Evolutionary conservation across 2,797 vertebrate genomes (phyloP).

Genomic region (Takifugu ocellatus): DNA sequence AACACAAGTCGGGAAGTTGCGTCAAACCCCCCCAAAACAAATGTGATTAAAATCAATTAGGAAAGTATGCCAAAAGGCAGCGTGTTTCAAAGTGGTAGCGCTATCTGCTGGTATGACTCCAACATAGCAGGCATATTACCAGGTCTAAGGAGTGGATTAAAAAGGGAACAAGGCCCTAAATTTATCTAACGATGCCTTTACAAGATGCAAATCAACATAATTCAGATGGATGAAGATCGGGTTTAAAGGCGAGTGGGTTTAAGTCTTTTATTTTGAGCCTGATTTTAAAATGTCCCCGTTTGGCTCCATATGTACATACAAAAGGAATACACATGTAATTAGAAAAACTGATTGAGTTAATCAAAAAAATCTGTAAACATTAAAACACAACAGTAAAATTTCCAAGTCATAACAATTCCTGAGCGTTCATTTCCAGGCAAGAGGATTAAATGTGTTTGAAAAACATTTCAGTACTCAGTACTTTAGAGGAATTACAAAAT

Average conservation of each 20-base stretch:
- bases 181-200: not conserved
- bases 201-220: not conserved
- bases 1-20: constrained; percentile 9
- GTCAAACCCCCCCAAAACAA: constrained; percentile 22
- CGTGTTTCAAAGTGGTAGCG: constrained; percentile 18
- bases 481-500: no score
- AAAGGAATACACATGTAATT: no score
- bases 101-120: constrained; percentile 57
- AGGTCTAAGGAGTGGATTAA: not conserved
- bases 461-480: no score
- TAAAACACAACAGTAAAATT: no score
- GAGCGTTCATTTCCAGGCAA: no score
- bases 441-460: no score
- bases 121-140: constrained; percentile 13
- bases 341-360: no score
- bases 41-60: constrained; percentile 2
- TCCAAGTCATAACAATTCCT: no score
- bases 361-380: no score
- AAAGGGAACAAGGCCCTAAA: not conserved
- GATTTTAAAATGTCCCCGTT: not conserved
- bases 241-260: constrained; percentile 6
- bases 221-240: constrained; percentile 8
- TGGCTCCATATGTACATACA: no score
- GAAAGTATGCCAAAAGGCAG: not conserved
- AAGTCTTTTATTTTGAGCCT: constrained; percentile 21